Conservation (phyloP, 2,113 vertebrate species). For the Microcebus ravelobensis region DNA sequence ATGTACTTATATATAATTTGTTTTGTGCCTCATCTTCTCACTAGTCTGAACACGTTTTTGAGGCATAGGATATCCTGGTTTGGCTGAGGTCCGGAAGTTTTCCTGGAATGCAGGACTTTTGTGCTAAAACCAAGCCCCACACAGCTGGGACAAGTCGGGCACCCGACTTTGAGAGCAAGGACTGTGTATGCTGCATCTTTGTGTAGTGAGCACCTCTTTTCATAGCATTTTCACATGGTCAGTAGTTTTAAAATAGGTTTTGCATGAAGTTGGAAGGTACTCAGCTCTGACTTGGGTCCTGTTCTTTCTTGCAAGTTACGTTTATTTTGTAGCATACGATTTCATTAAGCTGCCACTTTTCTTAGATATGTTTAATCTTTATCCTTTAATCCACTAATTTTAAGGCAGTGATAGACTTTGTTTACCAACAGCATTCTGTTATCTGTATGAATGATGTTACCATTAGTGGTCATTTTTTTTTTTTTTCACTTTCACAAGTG, state of each 20-base stretch:
- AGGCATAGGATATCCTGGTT: neutral
- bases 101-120: neutral
- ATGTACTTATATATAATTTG: neutral
- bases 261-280: neutral
- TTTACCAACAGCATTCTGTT: neutral
- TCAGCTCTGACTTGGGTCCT: neutral
- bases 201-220: neutral
- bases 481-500: neutral
- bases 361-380: neutral
- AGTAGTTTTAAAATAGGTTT: neutral
- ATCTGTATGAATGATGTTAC: fast-evolving
- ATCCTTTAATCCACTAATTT: neutral
- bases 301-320: neutral
- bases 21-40: neutral
- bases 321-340: neutral
- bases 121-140: neutral
- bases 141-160: neutral
- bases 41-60: neutral
- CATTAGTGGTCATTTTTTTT: fast-evolving
- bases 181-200: neutral
- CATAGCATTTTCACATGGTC: neutral
- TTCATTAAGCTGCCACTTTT: neutral
- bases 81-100: neutral
- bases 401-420: neutral
- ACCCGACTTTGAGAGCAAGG: neutral